Evolutionary conservation across 2,113 vertebrate species (phyloP), one percentile per base, ranked within the genome.

Genomic region (Poeciliopsis retropinna): DNA sequence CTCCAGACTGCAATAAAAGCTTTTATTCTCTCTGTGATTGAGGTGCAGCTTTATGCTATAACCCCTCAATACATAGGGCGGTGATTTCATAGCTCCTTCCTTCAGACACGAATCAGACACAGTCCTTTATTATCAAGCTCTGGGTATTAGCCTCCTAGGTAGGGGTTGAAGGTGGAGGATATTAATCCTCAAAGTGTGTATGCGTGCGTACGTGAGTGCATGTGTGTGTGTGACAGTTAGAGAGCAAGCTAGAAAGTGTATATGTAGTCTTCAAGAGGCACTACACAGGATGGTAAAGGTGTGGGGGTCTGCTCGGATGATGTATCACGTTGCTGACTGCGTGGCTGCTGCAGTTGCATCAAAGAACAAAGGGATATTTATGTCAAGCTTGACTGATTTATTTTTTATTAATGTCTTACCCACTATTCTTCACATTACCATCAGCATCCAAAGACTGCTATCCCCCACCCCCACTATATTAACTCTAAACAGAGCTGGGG

Each of bases 351-450:
- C 88, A 73, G 41, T 87, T 78, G 84, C 87, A 88, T 94, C 87
- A 89, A 89, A 93, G 90, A 92, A 94, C 90, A 93, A 90, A 91
- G 88, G 87, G 78, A 80, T 94, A 88, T 93, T 94, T 93, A 93
- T 93, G 85, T 92, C 92, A 82, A 86, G 77, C 54, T 70, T 83
- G 91, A 88, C 89, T 93, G 91, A 93, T 93, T 92, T 87, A 75
- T 64, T 83, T 89, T 93, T 92, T 92, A 92, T 93, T 92, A 92
- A 92, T 90, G 85, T 88, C 84, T 81, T 85, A 82, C 85, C 75
- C 84, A 78, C 60, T 76, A 76, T 76, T 51, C 79, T 80, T 71
- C 71, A 47, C 76, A 67, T 84, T 13, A 28, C 76, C 72, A 67
- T 64, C 84, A 51, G 62, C 74, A 71, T 79, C 66, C 74, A 76